These are phyloP conservation scores for Morone saxatilis DNA, from an alignment of 2,113 vertebrate species.

Conservation along the genomic window DNA sequence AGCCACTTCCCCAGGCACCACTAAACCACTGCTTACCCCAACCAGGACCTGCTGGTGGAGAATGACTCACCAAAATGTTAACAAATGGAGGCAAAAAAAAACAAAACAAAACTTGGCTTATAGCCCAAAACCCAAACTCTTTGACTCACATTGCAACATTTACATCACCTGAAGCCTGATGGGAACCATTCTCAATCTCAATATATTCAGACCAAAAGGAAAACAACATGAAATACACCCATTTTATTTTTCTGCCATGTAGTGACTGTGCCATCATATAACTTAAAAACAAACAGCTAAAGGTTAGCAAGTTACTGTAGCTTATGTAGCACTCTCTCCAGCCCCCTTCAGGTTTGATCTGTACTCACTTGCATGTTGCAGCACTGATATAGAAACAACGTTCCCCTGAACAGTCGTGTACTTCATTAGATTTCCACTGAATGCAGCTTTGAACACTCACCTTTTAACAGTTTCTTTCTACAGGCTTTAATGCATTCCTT, in stretches of 20 bases:
- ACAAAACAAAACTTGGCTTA: not conserved
- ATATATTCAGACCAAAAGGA: not conserved
- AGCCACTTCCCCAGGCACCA: too few relatives aligned
- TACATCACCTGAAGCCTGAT: not conserved
- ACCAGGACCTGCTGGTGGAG: not conserved
- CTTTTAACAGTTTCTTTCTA: conserved; percentile 35
- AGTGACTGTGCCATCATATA: not conserved
- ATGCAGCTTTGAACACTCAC: conserved; percentile 56
- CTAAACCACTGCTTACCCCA: not conserved
- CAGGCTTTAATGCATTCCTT: conserved; percentile 27
- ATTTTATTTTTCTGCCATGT: not conserved
- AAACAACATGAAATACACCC: not conserved
- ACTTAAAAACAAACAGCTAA: not conserved
- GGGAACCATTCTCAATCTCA: not conserved
- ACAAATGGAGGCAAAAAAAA: too few relatives aligned
- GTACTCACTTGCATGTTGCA: conserved; percentile 67
- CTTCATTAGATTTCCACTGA: conserved; percentile 22
- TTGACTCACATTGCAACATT: not conserved
- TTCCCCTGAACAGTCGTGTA: not conserved
- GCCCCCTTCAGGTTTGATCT: conserved; percentile 14
- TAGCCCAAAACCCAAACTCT: not conserved
- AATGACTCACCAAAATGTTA: not conserved
- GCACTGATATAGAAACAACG: not conserved
- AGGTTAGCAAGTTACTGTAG: not conserved
- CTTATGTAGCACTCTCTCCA: not conserved